Evolutionary conservation across 2,888 invertebrate species (phyloP).

Genomic region (Tuta absoluta): DNA sequence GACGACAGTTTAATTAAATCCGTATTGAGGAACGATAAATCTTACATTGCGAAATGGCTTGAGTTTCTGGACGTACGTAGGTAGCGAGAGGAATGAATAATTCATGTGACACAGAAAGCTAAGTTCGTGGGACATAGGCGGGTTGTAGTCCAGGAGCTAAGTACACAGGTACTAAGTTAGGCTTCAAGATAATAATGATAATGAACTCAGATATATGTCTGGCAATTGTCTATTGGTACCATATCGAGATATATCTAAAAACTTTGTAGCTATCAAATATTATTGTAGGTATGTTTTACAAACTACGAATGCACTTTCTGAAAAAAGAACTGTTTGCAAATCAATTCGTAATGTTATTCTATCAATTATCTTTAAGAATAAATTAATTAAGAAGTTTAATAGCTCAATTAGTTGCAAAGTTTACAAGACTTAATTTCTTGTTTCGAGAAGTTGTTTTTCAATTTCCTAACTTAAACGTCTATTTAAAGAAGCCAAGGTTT

Average conservation of each 20-base stretch:
- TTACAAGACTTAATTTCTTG: not conserved
- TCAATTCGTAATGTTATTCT: too few species aligned
- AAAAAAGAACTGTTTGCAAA: too few species aligned
- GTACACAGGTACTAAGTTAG: too few species aligned
- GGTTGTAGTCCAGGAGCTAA: not conserved
- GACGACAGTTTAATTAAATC: not conserved
- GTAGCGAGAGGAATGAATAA: not conserved
- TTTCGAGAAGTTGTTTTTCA: not conserved
- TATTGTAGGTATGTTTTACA: not conserved
- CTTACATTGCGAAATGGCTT: not conserved
- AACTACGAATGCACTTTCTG: not conserved
- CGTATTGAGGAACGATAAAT: conserved; percentile 4
- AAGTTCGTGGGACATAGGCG: not conserved
- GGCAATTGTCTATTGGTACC: too few species aligned
- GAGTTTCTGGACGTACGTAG: conserved; percentile 5
- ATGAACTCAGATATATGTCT: too few species aligned
- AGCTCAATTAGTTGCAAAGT: too few species aligned
- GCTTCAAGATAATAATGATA: too few species aligned
- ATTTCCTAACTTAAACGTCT: not conserved
- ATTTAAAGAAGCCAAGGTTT: not conserved
- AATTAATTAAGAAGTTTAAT: too few species aligned
- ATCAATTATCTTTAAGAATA: too few species aligned
- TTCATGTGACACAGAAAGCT: conserved; percentile 14
- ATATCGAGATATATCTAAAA: too few species aligned
- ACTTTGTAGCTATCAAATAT: not conserved